Base-by-base conservation (phyloP, 2,888 invertebrate genomes). In the Diaprepes abbreviatus region DNA sequence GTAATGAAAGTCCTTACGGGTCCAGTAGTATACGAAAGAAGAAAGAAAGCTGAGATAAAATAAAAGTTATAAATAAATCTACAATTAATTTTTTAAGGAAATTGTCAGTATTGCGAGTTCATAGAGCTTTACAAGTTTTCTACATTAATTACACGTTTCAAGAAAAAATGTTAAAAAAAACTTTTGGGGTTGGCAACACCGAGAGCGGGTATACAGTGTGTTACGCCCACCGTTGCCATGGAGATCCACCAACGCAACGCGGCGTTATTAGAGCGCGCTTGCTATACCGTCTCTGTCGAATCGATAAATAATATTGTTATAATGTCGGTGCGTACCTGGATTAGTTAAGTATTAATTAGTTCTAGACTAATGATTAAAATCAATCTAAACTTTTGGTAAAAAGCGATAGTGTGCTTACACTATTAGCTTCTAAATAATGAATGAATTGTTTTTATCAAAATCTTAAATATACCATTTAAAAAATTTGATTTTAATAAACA, bases 171-270 rank as follows among this genome's bases (percentile, higher is more conserved):
- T 14, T 17, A 28, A 33, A 48, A 24, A 24, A 28, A 12, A 16
- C 9, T 21, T 24, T 17, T 9, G 35, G 38, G 57, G 65, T 55
- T 65, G 65, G 65, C 54, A 65, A 57, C 55, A 36, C 38, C 31
- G 36, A 57, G 17, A 43, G 59, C 36, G 58, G 60, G 58, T 72
- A 72, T 72, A 72, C 66, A 24, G 68, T 50, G 72, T 71, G 79
- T 79, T 79, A 79, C 80, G 79, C 79, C 79, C 80, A 77, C 78
- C 73, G 79, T 80, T 74, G 73, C 76, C 75, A 78, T 77, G 75
- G 77, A 69, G 73, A 79, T 76, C 73, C 77, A 79, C 79, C 78
- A 79, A 79, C 79, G 79, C 79, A 73, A 69, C 60, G 74, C 77
- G 74, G 75, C 75, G 74, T 74, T 75, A 75, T 76, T 76, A 76